Base-by-base conservation (phyloP, 2,888 invertebrate species). In the Congeria kusceri region DNA sequence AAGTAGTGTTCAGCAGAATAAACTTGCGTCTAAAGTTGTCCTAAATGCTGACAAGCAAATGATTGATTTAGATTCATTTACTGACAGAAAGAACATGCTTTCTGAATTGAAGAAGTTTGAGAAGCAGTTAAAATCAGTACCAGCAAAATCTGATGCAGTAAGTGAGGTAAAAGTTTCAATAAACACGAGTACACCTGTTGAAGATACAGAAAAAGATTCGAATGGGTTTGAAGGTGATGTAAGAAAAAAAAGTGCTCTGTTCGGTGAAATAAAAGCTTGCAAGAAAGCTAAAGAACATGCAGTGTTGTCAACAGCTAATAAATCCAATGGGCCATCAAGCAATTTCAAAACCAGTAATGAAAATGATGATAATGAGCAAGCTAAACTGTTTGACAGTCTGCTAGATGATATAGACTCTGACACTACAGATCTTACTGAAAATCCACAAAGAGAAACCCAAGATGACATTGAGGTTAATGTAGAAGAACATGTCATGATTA, bases 61-160 rank as follows among this genome's bases (percentile, higher is more conserved):
- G 61, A 70, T 83, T 7, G 83, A 83, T 29, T 64, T 83, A 44
- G 83, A 83, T 72, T 74, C 80, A 11, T 83, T 83, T 53, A 80
- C 80, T 56, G 78, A 77, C 4, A 77, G 80, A 39, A 78, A 80
- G 53, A 84, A 79, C 39, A 66, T 86, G 64, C 49, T 86, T 3
- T 71, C 56, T 61, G 82, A 86, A 69, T 77, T 86, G 59, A 80
- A 83, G 63, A 77, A 76, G 53, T 84, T 85, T 66, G 81, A 81
- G 27, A 79, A 85, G 66, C 77, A 76, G 29, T 67, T 80, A 25
- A 84, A 83, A 68, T 67, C 76, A n/a, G 64, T 58, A n/a, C 68
- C 61, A 53, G 44, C 39, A 25, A 74, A 62, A 44, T 49, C 49
- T 47, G 73, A 73, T 15, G 57, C 44, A 44, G 66, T 67, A 23